These are phyloP conservation scores for Verasper variegatus DNA, from an alignment of 2,113 vertebrate species.

Conservation along the genomic window DNA sequence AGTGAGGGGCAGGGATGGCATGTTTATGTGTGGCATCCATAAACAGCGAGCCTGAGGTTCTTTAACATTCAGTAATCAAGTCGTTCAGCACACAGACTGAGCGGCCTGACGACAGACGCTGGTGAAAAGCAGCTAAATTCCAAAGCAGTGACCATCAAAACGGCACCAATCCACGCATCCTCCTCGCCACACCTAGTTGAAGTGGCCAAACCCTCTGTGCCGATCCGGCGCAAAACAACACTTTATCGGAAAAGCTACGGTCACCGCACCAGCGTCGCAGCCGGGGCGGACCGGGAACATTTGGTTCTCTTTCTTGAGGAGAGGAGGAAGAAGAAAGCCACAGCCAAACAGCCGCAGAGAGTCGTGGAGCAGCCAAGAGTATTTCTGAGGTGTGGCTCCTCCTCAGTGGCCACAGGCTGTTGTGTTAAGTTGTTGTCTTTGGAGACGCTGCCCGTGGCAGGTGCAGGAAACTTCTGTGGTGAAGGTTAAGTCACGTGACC, in stretches of 20 bases:
- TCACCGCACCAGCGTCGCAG: constrained; percentile 56
- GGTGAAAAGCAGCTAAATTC: constrained; percentile 45
- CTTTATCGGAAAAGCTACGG: constrained; percentile 56
- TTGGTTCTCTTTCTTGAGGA: constrained; percentile 62
- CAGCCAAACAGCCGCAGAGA: constrained; percentile 54
- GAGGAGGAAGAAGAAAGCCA: constrained; percentile 43
- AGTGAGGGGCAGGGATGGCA: constrained; percentile 49
- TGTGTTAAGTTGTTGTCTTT: constrained; percentile 61
- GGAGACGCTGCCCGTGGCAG: constrained; percentile 51
- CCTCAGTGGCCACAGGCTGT: constrained; percentile 34
- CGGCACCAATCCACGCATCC: constrained; percentile 34
- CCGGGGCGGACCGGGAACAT: constrained; percentile 66
- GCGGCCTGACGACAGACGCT: constrained; percentile 8
- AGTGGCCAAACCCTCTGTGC: not conserved
- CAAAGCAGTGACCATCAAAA: constrained; percentile 53
- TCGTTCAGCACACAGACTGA: constrained; percentile 29
- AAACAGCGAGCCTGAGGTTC: constrained; percentile 62
- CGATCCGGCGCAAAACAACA: constrained; percentile 48
- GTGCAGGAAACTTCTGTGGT: constrained; percentile 47
- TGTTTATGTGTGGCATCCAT: constrained; percentile 70
- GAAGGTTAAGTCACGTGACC: constrained; percentile 42
- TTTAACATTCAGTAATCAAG: constrained; percentile 68
- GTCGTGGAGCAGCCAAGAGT: constrained; percentile 46
- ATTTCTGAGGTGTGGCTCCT: constrained; percentile 69
- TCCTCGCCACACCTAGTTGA: not conserved